phyloP scores from a whole-genome alignment of 2,113 vertebrate genomes.

The Oreochromis aureus region DNA sequence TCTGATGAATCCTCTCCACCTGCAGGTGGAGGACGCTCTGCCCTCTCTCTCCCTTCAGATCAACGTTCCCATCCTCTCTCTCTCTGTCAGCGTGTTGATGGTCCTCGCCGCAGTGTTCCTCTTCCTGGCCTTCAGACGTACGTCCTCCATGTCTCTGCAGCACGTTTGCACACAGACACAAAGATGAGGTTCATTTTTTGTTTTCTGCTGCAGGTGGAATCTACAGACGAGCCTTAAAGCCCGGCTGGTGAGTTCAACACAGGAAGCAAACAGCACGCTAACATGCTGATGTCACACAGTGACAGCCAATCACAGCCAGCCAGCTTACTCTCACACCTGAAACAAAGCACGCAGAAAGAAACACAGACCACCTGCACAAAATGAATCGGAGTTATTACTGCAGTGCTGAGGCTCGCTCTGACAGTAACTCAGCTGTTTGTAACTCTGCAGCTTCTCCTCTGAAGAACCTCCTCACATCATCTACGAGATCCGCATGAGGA shows the following conservation, averaged over 20 bases:
- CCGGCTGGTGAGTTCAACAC: conserved; percentile 57
- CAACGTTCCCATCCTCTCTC: conserved; percentile 66
- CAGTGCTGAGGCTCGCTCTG: neutral
- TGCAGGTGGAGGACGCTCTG: conserved; percentile 52
- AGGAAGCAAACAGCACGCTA: neutral
- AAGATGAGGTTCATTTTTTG: neutral
- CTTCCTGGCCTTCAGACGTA: conserved; percentile 68
- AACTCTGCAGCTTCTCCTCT: conserved; percentile 57
- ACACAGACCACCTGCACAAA: neutral
- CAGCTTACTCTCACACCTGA: neutral
- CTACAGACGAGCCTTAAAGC: conserved; percentile 42
- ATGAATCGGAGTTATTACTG: neutral
- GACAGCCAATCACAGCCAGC: neutral
- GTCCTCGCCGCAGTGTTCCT: conserved; percentile 40
- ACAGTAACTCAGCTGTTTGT: neutral
- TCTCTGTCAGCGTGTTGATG: conserved; percentile 62
- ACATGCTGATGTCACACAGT: neutral
- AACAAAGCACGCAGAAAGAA: neutral
- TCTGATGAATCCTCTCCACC: neutral
- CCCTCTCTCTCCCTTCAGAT: conserved; percentile 65
- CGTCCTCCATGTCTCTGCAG: neutral
- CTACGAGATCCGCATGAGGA: conserved; percentile 72
- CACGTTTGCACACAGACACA: neutral
- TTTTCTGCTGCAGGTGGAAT: conserved; percentile 28
- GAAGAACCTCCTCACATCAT: conserved; percentile 74